Base-by-base conservation (phyloP, 2,888 invertebrate species). In the Drosophila ustulata region DNA sequence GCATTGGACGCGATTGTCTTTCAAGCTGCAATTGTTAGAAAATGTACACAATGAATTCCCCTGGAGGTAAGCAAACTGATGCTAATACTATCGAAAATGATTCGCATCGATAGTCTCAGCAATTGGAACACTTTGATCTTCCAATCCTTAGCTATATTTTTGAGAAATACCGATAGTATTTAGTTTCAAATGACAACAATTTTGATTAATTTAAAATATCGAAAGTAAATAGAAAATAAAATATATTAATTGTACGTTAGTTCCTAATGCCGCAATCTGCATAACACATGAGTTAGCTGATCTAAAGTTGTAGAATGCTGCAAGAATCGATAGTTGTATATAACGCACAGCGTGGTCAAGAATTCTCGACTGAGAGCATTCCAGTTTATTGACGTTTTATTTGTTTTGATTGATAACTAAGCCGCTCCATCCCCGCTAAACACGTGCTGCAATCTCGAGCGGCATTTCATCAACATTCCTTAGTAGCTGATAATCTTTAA, bases 1-100 rank as follows among this genome's bases (percentile, higher is more conserved):
- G 53, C 70, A 66, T 46, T 67, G 65, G 39, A 79, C 71, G 25
- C 66, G 61, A 46, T 66, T 68, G 50, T 58, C 59, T 52, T 32
- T 37, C 18, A 18, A 43, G 63, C 85, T 84, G 72, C 11, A 80
- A 85, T 41, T 46, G 57, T 61, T 56, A 53, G 30, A 69, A 52
- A 68, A 30, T 55, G 4, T 9, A 18, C 18, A 55, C 37, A 7
- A 23, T 45, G 9, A 3, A 41, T 41, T 41, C 7, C 7, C 13
- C 39, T 41, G 6, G 39, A 6, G 13, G 13, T 41, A 41, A 41
- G 6, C 39, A 41, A 41, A 34, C 34, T 11, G 11, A 4, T 11
- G 9, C 4, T 32, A 32, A 34, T 3, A 11, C 9, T 34, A 34
- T 11, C 34, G 11, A 34, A 32, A 32, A 32, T 32, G 18, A 18